Evolutionary conservation across 2,888 invertebrate genomes (phyloP).

Genomic region (Chaetoderma sp.): DNA sequence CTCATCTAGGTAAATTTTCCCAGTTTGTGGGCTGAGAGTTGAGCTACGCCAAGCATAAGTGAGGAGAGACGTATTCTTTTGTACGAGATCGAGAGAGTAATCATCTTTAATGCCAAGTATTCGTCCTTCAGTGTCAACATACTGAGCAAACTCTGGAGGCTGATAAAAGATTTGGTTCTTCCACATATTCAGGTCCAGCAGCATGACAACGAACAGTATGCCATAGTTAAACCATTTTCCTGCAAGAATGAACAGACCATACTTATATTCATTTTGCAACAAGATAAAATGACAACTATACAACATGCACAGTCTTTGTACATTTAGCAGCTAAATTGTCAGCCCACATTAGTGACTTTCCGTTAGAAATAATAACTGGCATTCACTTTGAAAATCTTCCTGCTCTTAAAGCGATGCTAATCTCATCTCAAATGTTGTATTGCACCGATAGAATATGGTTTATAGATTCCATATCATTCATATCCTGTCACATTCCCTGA

Average conservation of each 20-base stretch:
- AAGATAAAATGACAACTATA: background rate
- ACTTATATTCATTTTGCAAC: background rate
- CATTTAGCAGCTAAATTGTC: too few relatives aligned
- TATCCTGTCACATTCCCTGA: too few relatives aligned
- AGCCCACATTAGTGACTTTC: too few relatives aligned
- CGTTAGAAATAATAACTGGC: too few relatives aligned
- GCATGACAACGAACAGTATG: constrained; percentile 72
- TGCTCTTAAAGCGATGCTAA: too few relatives aligned
- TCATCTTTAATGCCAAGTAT: constrained; percentile 55
- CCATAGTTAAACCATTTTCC: constrained; percentile 74
- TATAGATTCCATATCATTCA: too few relatives aligned
- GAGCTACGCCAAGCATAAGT: constrained; percentile 67
- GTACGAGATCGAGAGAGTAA: constrained; percentile 44
- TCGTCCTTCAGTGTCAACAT: constrained; percentile 68
- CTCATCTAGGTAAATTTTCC: constrained; percentile 62
- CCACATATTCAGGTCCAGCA: constrained; percentile 73
- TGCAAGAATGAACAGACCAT: constrained; percentile 43
- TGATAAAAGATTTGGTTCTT: constrained; percentile 73
- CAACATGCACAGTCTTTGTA: background rate
- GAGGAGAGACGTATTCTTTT: constrained; percentile 63
- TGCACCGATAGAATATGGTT: too few relatives aligned
- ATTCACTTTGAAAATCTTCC: too few relatives aligned
- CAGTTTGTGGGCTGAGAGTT: constrained; percentile 68
- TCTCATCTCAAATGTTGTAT: too few relatives aligned
- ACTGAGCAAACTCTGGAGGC: constrained; percentile 72